Evolutionary conservation across 2,797 vertebrate species (phyloP), one percentile per base, ranked within the genome.

Genomic region (Pagetopsis macropterus): DNA sequence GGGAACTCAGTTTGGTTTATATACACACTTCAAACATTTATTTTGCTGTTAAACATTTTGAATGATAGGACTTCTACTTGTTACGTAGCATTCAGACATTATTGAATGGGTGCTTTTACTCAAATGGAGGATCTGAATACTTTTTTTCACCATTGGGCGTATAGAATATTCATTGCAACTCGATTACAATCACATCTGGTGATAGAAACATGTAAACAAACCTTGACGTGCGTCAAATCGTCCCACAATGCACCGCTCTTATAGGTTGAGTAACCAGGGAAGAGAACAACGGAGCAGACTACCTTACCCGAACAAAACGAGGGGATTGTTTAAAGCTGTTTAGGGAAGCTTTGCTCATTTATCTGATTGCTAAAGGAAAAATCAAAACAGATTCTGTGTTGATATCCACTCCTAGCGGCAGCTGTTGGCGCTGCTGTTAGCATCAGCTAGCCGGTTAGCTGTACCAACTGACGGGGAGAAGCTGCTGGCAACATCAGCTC

Each of bases 201-300:
- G 7, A 19, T 43, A 16, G 1, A 16, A 59, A 46, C 19, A 69
- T 79, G 86, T 91, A 90, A 91, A 92, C 90, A 93, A 91, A 84
- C 45, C 17, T 19, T 91, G 94, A 93, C 90, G 90, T 78, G 46
- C 10, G 17, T 63, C 9, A 54, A 19, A 15, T 57, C 19, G 75
- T 79, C 94, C 95, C 91, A 90, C 51, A 84, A 87, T 87, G 88
- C 85, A 78, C 70, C 57, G 77, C 80, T 27, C 1, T 9, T 21
- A 5, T 44, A 60, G 19, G 57, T 67, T 56, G 69, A 86, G 73
- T 64, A 70, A 70, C 73, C 27, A 17, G 37, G 19, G 65, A 41
- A 31, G 61, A 70, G 75, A 71, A 75, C 70, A 69, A 43, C 49
- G 44, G 51, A 70, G 73, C 60, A 0, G 41, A 27, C 27, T 27